Evolutionary conservation across 2,888 invertebrate genomes (phyloP).

Genomic region (Perdita meconis): DNA sequence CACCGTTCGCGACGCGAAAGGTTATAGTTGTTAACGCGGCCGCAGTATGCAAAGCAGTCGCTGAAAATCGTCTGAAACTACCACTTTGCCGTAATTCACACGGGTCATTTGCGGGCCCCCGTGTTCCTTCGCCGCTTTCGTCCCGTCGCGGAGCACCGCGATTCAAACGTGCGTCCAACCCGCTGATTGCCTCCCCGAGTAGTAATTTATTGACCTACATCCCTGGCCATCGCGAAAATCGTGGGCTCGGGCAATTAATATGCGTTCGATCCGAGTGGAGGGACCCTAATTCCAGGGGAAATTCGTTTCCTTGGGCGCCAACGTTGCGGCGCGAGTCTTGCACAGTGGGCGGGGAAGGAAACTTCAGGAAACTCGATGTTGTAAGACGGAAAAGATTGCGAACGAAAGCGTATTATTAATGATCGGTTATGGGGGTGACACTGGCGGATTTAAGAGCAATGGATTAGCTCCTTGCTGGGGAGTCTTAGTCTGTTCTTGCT

Average conservation of each 20-base stretch:
- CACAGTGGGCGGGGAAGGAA: too few species aligned
- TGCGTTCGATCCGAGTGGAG: background rate
- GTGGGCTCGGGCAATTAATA: conserved; percentile 6
- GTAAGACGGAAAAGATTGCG: too few species aligned
- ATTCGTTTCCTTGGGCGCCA: too few species aligned
- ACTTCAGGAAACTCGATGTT: too few species aligned
- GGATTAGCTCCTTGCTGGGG: too few species aligned
- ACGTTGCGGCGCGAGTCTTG: too few species aligned
- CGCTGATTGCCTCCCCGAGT: conserved; percentile 10
- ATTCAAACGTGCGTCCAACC: conserved; percentile 27
- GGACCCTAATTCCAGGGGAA: conserved; percentile 14
- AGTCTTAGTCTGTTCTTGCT: too few species aligned
- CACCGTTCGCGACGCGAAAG: conserved; percentile 27
- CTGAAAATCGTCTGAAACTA: conserved; percentile 60
- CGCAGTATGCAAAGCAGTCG: conserved; percentile 60
- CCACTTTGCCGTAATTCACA: conserved; percentile 55
- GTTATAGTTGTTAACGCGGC: conserved; percentile 55
- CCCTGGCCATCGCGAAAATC: background rate
- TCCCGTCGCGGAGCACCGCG: conserved; percentile 6
- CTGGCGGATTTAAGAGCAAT: too few species aligned
- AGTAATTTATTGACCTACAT: conserved; percentile 39
- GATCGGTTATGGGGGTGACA: too few species aligned
- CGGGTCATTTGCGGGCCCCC: conserved; percentile 48
- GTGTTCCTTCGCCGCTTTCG: conserved; percentile 24
- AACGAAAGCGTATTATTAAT: too few species aligned